These are phyloP conservation scores for Kryptolebias marmoratus DNA, from an alignment of 2,113 vertebrate species.

Conservation along the genomic window DNA sequence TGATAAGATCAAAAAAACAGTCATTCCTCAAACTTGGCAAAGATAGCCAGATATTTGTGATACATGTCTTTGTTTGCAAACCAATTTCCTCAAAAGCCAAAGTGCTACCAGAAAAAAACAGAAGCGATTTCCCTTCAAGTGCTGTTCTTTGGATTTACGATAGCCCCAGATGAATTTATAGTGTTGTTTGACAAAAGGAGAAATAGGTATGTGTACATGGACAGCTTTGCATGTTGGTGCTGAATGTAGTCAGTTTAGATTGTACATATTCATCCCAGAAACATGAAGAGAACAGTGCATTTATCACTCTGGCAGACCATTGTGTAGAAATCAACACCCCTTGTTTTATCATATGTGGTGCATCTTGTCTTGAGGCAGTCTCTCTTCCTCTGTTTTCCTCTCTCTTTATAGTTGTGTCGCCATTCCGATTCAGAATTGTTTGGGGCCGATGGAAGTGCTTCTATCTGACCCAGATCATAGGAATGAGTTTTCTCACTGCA, in stretches of 20 bases:
- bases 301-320: conserved; percentile 34
- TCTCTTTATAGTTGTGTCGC: conserved; percentile 61
- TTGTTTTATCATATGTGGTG: conserved; percentile 49
- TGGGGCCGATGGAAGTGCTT: conserved; percentile 53
- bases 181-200: conserved; percentile 48
- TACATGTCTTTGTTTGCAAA: conserved; percentile 70
- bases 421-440: conserved; percentile 48
- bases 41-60: conserved; percentile 65
- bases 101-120: conserved; percentile 62
- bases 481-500: conserved; percentile 75
- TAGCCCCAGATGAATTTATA: conserved; percentile 54
- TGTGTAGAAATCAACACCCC: conserved; percentile 45
- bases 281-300: conserved; percentile 17
- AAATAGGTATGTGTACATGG: conserved; percentile 38
- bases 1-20: conserved; percentile 37
- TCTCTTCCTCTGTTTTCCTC: background rate
- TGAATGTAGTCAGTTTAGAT: conserved; percentile 41
- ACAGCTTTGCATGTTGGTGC: conserved; percentile 51
- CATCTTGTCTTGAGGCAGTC: conserved; percentile 51
- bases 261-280: conserved; percentile 59
- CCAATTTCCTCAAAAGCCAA: conserved; percentile 72
- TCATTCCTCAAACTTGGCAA: conserved; percentile 50
- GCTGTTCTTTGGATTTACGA: conserved; percentile 67
- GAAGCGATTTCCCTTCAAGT: conserved; percentile 63
- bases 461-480: conserved; percentile 74